These are phyloP conservation scores for Chlorocebus sabaeus DNA, from an alignment of 2,113 vertebrate genomes.

Conservation along the genomic window DNA sequence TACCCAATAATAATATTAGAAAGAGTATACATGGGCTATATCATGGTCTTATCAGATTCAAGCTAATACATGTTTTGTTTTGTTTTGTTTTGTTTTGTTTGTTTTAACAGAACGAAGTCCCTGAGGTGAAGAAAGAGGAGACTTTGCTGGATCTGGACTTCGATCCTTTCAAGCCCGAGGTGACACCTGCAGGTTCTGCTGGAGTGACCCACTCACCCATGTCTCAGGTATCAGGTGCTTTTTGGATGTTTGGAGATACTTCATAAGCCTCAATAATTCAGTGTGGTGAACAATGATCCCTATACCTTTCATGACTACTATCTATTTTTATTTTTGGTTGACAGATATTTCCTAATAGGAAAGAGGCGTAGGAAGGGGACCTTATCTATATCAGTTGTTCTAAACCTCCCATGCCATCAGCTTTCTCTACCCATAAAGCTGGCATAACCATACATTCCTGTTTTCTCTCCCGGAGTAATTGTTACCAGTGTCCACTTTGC, in stretches of 20 bases:
- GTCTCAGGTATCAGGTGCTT: slow-evolving; percentile 83
- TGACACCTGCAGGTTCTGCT: slow-evolving; percentile 74
- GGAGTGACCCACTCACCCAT: slow-evolving; percentile 84
- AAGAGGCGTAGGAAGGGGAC: neutral
- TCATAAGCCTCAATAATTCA: neutral
- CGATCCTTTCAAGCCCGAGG: slow-evolving; percentile 95
- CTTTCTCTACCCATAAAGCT: neutral
- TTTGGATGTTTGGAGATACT: neutral
- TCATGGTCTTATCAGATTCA: neutral
- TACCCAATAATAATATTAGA: neutral
- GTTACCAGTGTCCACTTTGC: neutral
- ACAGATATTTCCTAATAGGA: neutral
- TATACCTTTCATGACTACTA: neutral
- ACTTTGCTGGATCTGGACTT: slow-evolving; percentile 97
- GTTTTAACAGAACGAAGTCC: slow-evolving; percentile 82
- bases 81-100: neutral
- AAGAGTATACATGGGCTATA: neutral
- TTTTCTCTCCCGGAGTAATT: neutral
- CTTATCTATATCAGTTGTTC: neutral
- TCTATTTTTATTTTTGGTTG: neutral
- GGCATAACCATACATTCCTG: neutral
- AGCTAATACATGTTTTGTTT: neutral
- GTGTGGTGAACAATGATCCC: neutral
- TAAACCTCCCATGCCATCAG: neutral
- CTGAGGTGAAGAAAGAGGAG: slow-evolving; percentile 87